Base-by-base conservation (phyloP, 1,140 invertebrate genomes). In the Ptiloglossa arizonensis region DNA sequence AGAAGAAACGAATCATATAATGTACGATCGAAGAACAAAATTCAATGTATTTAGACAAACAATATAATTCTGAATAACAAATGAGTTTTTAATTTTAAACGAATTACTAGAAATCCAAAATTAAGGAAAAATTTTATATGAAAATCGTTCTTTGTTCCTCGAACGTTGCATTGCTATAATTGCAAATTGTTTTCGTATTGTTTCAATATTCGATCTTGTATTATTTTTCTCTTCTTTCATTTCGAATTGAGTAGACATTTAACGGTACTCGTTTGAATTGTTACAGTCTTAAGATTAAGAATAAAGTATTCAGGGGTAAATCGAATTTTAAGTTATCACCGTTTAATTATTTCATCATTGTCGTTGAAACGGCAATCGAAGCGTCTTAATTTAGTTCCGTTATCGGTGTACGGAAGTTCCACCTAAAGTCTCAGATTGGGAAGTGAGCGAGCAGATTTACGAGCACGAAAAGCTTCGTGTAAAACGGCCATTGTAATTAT, bases 401-500 rank as follows among this genome's bases (percentile, higher is more conserved):
- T 74, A 74, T 74, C 50, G 35, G 52, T 11, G 27, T n/a, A 32
- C 38, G 19, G 17, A 72, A 52, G 44, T 38, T 72, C 19, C 17
- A 19, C 15, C 9, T 48, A 52, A 67, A 67, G 67, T 57, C 56
- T 38, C 13, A 5, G 27, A 27, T n/a, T n/a, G 35, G 29, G n/a
- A 66, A 67, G n/a, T 22, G 72, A 56, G 27, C 38, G 19, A 35
- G 48, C 46, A 67, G 62, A 74, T 67, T 74, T 74, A 74, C 50
- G 71, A 56, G 48, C 62, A 56, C 62, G 71, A 44, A 27, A 74
- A 74, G 50, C 54, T 74, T 46, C 71, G 71, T 66, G 62, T 54
- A 46, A 74, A 74, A 74, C 41, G 22, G 72, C 50, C 63, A 54
- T 57, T 67, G 50, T 74, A 67, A 74, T 74, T 74, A 74, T 67